Evolutionary conservation across 2,888 invertebrate genomes (phyloP).

Genomic region (Sphaeridia pumilis): DNA sequence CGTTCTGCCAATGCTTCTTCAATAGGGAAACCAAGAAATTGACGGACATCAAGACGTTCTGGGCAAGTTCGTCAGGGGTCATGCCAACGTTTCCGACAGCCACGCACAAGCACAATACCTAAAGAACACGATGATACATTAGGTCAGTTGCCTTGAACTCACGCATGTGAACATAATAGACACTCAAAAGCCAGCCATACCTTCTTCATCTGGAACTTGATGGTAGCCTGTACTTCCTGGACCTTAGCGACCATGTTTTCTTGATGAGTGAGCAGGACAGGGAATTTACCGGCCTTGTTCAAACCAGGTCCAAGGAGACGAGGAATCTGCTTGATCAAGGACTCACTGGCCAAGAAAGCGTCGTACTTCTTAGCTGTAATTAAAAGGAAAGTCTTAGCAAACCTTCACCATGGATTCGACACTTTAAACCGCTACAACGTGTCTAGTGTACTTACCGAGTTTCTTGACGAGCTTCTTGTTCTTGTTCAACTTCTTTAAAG

Average conservation of each 20-base stretch:
- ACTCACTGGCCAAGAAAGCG: conserved; percentile 97
- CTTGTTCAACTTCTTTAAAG: conserved; percentile 96
- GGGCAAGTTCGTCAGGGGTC: conserved; percentile 88
- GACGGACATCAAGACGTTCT: conserved; percentile 91
- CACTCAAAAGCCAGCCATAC: too few species aligned
- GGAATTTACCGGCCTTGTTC: conserved; percentile 99
- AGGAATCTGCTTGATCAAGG: conserved; percentile 98
- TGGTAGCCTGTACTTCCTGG: conserved; percentile 97
- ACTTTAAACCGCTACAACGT: neutral
- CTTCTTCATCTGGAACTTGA: conserved; percentile 99
- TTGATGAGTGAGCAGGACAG: conserved; percentile 90
- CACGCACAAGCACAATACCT: conserved; percentile 94
- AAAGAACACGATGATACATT: conserved; percentile 36
- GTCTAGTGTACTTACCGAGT: conserved; percentile 60
- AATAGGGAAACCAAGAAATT: conserved; percentile 98
- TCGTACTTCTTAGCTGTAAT: conserved; percentile 69
- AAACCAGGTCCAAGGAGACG: conserved; percentile 95
- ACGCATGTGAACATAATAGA: too few species aligned
- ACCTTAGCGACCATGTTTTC: conserved; percentile 93
- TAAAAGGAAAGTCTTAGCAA: conserved; percentile 3
- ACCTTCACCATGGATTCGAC: neutral
- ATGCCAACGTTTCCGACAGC: conserved; percentile 97
- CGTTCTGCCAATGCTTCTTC: conserved; percentile 99
- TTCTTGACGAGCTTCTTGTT: conserved; percentile 99
- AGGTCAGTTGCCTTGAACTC: too few species aligned